These are phyloP conservation scores for Apotomis turbidana DNA, from an alignment of 2,888 invertebrate genomes.

Conservation along the genomic window DNA sequence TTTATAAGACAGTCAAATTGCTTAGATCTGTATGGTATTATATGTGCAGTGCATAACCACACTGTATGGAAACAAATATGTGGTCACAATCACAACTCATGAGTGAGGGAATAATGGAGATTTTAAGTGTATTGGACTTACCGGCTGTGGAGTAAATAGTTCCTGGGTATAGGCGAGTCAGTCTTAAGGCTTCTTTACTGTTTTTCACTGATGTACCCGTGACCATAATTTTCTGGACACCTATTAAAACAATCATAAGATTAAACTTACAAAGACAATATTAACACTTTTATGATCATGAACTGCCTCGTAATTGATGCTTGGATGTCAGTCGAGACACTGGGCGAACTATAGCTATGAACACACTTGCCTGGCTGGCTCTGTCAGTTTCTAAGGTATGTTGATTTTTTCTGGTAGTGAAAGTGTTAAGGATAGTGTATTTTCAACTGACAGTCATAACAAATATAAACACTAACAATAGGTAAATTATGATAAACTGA, in stretches of 20 bases:
- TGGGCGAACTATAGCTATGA: too few species aligned
- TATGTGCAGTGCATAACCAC: too few species aligned
- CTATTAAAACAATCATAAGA: constrained; percentile 71
- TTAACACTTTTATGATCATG: not conserved
- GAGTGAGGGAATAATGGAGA: not conserved
- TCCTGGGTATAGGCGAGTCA: constrained; percentile 95
- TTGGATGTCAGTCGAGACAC: too few species aligned
- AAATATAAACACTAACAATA: not conserved
- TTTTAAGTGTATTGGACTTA: constrained; percentile 55
- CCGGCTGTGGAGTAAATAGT: constrained; percentile 96
- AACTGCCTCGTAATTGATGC: too few species aligned
- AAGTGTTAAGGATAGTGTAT: too few species aligned
- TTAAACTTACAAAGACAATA: not conserved
- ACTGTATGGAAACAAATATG: too few species aligned
- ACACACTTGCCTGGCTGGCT: too few species aligned
- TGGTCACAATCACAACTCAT: too few species aligned
- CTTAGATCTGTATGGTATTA: too few species aligned
- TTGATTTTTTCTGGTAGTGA: too few species aligned
- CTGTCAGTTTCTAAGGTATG: too few species aligned
- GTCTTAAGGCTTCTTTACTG: constrained; percentile 94
- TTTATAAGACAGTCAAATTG: too few species aligned
- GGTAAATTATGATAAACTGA: constrained; percentile 13
- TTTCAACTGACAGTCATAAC: not conserved
- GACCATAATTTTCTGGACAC: constrained; percentile 97
- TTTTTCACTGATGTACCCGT: constrained; percentile 95